phyloP scores from a whole-genome alignment of 2,113 vertebrate genomes.

The Notiomystis cincta region DNA sequence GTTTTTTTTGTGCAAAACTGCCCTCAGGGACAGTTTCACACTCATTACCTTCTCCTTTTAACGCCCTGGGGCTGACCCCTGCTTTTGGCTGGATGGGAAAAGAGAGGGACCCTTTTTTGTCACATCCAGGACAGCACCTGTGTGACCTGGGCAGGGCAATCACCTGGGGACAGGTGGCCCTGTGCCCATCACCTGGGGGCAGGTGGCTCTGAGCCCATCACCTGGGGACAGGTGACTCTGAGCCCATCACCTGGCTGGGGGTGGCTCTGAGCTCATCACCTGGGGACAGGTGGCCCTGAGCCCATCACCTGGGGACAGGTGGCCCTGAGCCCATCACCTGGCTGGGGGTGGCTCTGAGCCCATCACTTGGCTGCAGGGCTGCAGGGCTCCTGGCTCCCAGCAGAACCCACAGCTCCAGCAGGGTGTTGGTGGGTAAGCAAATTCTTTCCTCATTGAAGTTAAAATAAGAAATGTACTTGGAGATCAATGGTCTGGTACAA shows the following conservation, averaged over 20 bases:
- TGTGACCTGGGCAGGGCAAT: background rate
- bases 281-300: background rate
- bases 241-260: background rate
- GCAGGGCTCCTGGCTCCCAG: accelerated
- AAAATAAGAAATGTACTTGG: slow-evolving; percentile 9
- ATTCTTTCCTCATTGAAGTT: background rate
- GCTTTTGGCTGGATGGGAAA: background rate
- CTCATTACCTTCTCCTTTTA: background rate
- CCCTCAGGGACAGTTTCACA: background rate
- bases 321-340: background rate
- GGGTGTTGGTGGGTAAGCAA: background rate
- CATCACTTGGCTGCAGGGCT: background rate
- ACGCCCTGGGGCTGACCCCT: background rate
- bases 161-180: background rate
- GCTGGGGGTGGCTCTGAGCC: background rate
- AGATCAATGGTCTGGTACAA: slow-evolving; percentile 42
- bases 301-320: background rate
- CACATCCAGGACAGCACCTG: accelerated
- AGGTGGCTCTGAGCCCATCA: background rate
- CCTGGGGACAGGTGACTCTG: too few relatives aligned
- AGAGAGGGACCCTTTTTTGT: background rate
- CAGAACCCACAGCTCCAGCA: background rate
- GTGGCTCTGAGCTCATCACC: background rate
- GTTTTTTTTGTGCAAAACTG: accelerated
- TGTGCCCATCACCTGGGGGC: background rate